Conservation (phyloP, 2,113 vertebrate species). For the Synchiropus splendidus region DNA sequence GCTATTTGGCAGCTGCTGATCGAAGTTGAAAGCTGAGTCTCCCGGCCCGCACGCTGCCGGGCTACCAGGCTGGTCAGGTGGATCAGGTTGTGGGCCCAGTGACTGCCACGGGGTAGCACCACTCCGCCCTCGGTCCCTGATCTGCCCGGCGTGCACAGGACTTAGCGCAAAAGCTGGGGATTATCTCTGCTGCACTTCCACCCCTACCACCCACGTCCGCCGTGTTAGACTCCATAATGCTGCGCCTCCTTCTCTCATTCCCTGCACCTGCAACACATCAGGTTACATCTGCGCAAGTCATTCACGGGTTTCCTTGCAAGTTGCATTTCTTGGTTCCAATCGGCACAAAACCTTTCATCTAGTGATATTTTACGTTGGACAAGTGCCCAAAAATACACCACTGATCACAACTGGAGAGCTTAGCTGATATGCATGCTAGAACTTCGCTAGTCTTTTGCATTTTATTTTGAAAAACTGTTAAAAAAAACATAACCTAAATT, state of each 20-base stretch:
- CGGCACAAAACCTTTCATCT: too few species aligned
- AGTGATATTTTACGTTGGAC: too few species aligned
- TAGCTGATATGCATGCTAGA: too few species aligned
- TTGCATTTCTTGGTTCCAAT: too few species aligned
- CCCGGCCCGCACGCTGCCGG: slow-evolving; percentile 25
- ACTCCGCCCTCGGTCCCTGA: slow-evolving; percentile 69
- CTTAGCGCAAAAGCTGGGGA: slow-evolving; percentile 76
- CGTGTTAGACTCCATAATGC: slow-evolving; percentile 6
- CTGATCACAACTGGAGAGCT: too few species aligned
- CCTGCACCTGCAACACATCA: slow-evolving; percentile 15
- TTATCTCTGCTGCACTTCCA: slow-evolving; percentile 64
- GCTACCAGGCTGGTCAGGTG: slow-evolving; percentile 68
- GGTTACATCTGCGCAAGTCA: slow-evolving; percentile 4
- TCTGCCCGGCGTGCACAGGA: slow-evolving; percentile 71
- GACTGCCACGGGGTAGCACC: slow-evolving; percentile 74
- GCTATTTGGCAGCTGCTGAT: slow-evolving; percentile 15
- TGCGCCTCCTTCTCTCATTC: background rate
- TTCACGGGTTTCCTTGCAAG: slow-evolving; percentile 1
- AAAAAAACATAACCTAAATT: too few species aligned
- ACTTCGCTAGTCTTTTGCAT: too few species aligned
- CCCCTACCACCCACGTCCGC: slow-evolving; percentile 52
- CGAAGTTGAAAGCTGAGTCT: slow-evolving; percentile 33
- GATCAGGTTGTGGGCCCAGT: slow-evolving; percentile 58
- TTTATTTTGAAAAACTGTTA: too few species aligned
- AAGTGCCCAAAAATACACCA: too few species aligned